phyloP scores from a whole-genome alignment of 2,797 vertebrate genomes.

The Ptychobarbus kaznakovi region DNA sequence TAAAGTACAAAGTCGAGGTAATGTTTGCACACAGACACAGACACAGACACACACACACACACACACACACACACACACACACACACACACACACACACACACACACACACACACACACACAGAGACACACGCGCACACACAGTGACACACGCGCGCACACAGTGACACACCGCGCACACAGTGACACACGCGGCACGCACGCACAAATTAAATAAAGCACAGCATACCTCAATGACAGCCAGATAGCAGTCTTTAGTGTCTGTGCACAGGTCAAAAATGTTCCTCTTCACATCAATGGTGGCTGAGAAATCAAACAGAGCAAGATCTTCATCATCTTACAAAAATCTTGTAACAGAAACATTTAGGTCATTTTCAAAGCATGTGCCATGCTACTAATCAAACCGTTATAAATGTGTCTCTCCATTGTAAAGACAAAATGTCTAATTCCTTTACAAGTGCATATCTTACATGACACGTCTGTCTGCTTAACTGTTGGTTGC shows the following conservation, averaged over 20 bases:
- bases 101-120: too few relatives aligned
- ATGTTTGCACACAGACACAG: too few relatives aligned
- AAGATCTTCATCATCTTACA: neutral
- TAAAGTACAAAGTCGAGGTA: too few relatives aligned
- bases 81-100: too few relatives aligned
- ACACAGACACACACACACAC: too few relatives aligned
- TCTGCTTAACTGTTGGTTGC: neutral
- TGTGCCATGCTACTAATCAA: neutral
- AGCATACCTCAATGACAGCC: slow-evolving; percentile 97
- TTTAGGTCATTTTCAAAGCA: neutral
- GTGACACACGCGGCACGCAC: too few relatives aligned
- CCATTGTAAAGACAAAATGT: neutral
- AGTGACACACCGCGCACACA: too few relatives aligned
- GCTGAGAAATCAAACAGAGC: slow-evolving; percentile 73
- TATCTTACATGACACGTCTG: neutral
- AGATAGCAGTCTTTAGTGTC: slow-evolving; percentile 99
- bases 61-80: too few relatives aligned
- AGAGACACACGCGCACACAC: too few relatives aligned
- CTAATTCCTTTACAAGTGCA: neutral
- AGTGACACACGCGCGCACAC: too few relatives aligned
- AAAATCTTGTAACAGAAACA: neutral
- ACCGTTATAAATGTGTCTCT: neutral
- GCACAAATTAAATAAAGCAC: neutral
- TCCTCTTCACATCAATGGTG: slow-evolving; percentile 97
- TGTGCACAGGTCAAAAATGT: slow-evolving; percentile 98